A percentile compares a stretch with the other conserved stretches of the same genome.
phyloP scores from a whole-genome alignment of 1,140 invertebrate species.

The Drosophila bocqueti region DNA sequence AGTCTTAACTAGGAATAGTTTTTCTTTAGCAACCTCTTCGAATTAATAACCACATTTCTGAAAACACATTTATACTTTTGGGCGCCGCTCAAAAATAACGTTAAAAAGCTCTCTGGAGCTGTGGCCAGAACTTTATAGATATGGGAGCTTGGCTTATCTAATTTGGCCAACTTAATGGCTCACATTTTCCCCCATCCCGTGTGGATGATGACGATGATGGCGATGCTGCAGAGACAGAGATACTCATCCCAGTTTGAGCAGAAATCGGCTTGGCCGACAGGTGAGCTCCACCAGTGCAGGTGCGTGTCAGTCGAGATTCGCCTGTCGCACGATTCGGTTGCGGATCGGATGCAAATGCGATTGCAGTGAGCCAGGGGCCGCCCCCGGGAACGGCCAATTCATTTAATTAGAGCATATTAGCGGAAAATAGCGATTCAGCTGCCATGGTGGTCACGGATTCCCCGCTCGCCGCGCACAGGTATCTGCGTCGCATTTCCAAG shows the following conservation, averaged over 20 bases:
- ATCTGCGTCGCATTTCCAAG: constrained; percentile 77
- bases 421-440: constrained; percentile 40
- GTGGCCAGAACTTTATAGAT: constrained; percentile 3
- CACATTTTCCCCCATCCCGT: background rate
- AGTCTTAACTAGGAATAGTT: background rate
- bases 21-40: background rate
- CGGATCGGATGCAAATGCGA: constrained; percentile 27
- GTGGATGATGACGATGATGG: background rate
- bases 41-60: background rate
- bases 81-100: background rate
- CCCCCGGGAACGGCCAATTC: constrained; percentile 26
- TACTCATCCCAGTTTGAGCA: constrained; percentile 28
- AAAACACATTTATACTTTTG: constrained; percentile 33
- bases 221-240: constrained; percentile 13
- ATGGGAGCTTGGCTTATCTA: constrained; percentile 15
- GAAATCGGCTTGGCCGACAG: constrained; percentile 37
- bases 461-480: constrained; percentile 68
- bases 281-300: constrained; percentile 18
- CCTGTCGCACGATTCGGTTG: constrained; percentile 41
- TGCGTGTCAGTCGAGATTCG: constrained; percentile 70
- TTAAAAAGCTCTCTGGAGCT: constrained; percentile 22
- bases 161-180: constrained; percentile 19
- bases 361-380: background rate
- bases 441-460: constrained; percentile 71
- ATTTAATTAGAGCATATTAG: constrained; percentile 63